phyloP scores from a whole-genome alignment of 1,140 invertebrate genomes.

The Oscheius sp. region DNA sequence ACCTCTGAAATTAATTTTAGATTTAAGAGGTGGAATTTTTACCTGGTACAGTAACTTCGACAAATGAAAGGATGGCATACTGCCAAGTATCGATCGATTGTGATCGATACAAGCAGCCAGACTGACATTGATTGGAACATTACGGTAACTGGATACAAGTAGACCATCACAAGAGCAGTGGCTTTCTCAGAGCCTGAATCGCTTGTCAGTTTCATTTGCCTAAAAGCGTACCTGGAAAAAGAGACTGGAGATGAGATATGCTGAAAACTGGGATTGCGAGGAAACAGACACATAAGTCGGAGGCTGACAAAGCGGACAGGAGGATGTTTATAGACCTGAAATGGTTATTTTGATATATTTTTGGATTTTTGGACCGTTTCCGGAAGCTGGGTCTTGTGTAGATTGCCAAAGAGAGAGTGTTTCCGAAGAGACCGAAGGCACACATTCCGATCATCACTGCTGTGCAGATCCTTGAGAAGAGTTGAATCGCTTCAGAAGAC shows the following conservation, averaged over 20 bases:
- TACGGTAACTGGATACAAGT: slow-evolving; percentile 52
- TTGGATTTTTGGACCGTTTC: neutral
- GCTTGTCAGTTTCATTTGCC: neutral
- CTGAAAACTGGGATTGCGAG: slow-evolving; percentile 57
- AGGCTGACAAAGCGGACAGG: slow-evolving; percentile 32
- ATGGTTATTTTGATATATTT: neutral
- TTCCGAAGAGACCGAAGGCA: slow-evolving; percentile 47
- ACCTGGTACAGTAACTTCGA: slow-evolving; percentile 54
- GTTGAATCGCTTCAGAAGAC: neutral
- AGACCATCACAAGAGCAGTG: slow-evolving; percentile 48
- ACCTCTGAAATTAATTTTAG: slow-evolving; percentile 27
- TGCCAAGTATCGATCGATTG: slow-evolving; percentile 83
- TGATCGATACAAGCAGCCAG: slow-evolving; percentile 79
- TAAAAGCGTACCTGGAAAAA: slow-evolving; percentile 46
- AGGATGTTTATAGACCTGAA: slow-evolving; percentile 53
- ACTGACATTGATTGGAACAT: slow-evolving; percentile 57
- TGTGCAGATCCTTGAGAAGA: slow-evolving; percentile 49
- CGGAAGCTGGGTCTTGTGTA: slow-evolving; percentile 51
- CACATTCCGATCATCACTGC: slow-evolving; percentile 52
- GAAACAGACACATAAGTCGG: slow-evolving; percentile 48
- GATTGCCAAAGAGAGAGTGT: slow-evolving; percentile 48
- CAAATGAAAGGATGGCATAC: slow-evolving; percentile 59
- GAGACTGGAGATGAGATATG: slow-evolving; percentile 47
- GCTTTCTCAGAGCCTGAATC: slow-evolving; percentile 39
- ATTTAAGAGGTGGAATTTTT: slow-evolving; percentile 16